These are phyloP conservation scores for Chaetorhynchus papuensis DNA, from an alignment of 2,113 vertebrate species.

Conservation along the genomic window DNA sequence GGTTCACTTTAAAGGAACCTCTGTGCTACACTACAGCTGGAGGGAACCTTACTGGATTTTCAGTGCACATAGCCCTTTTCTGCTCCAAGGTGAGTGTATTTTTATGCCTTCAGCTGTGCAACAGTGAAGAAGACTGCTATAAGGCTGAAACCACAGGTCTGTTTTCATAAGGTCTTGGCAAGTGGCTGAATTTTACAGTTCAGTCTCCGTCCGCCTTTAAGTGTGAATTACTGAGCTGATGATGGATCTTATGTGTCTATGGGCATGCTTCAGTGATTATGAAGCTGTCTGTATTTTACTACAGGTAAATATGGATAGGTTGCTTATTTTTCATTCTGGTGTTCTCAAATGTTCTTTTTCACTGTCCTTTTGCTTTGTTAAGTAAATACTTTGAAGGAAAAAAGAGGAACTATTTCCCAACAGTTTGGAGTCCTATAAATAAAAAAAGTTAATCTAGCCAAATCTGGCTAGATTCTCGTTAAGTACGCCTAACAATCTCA, in stretches of 20 bases:
- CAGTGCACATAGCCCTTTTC: background rate
- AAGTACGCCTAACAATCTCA: background rate
- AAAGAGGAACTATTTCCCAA: background rate
- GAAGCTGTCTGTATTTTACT: background rate
- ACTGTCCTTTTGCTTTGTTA: background rate
- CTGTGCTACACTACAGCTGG: background rate
- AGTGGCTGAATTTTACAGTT: background rate
- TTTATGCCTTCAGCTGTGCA: background rate
- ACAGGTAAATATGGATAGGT: background rate
- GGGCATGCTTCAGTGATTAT: background rate
- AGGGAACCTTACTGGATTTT: background rate
- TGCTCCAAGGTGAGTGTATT: background rate
- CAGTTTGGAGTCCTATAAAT: background rate
- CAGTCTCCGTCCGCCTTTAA: fast-evolving
- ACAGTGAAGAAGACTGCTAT: background rate
- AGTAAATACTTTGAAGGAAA: background rate
- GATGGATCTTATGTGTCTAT: background rate
- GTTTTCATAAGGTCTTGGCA: background rate
- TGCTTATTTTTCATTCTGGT: background rate
- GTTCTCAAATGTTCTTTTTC: background rate
- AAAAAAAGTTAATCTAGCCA: background rate
- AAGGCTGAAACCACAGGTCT: background rate
- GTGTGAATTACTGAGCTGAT: background rate
- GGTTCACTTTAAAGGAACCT: background rate
- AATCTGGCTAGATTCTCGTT: background rate